Percentiles rank a stretch among this genome's conserved stretches.
phyloP scores from a whole-genome alignment of 2,888 invertebrate genomes.

The Monochamus alternatus region DNA sequence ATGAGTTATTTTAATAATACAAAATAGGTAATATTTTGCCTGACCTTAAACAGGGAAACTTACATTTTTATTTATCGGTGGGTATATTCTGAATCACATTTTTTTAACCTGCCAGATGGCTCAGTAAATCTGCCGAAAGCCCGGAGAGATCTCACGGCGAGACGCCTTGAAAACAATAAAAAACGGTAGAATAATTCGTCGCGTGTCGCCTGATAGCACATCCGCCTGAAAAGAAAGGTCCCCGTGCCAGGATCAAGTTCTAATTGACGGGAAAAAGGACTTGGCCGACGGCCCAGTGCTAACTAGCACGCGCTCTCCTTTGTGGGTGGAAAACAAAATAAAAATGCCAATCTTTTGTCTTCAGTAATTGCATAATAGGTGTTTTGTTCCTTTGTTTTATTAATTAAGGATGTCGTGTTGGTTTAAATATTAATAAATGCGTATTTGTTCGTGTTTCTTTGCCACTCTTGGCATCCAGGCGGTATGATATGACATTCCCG shows the following conservation, averaged over 20 bases:
- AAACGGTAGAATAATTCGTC: slow-evolving; percentile 46
- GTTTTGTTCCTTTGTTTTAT: slow-evolving; percentile 59
- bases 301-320: slow-evolving; percentile 58
- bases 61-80: too few species aligned
- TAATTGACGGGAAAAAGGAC: slow-evolving; percentile 59
- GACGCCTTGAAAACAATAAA: slow-evolving; percentile 17
- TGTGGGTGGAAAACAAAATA: slow-evolving; percentile 57
- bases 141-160: slow-evolving; percentile 31
- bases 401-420: slow-evolving; percentile 56
- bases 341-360: slow-evolving; percentile 49
- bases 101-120: slow-evolving; percentile 30
- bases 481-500: too few species aligned
- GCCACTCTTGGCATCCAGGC: too few species aligned
- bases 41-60: too few species aligned
- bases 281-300: slow-evolving; percentile 54
- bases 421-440: slow-evolving; percentile 18
- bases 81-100: too few species aligned
- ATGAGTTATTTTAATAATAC: too few species aligned
- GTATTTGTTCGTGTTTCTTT: too few species aligned
- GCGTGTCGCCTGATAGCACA: slow-evolving; percentile 55
- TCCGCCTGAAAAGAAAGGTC: slow-evolving; percentile 50
- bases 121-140: slow-evolving; percentile 1
- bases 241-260: slow-evolving; percentile 47
- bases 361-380: slow-evolving; percentile 61
- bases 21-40: too few species aligned